Conservation (phyloP, 1,140 invertebrate species). For the Dendroctonus valens region DNA sequence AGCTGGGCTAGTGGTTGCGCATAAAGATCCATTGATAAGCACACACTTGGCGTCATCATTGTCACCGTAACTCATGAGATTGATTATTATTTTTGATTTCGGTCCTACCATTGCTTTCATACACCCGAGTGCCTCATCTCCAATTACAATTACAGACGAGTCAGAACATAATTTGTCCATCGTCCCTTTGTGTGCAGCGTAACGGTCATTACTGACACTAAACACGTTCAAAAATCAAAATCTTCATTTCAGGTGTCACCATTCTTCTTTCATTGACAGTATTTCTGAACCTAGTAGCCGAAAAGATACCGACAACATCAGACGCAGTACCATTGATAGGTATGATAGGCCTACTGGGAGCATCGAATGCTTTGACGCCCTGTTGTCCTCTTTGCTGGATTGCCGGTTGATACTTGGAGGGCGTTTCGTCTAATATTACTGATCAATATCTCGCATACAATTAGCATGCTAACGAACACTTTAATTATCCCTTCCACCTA, state of each 20-base stretch:
- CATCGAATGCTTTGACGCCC: slow-evolving; percentile 50
- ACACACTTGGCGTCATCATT: slow-evolving; percentile 20
- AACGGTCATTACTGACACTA: slow-evolving; percentile 10
- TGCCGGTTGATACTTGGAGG: slow-evolving; percentile 56
- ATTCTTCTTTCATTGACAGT: slow-evolving; percentile 98
- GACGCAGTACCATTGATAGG: slow-evolving; percentile 76
- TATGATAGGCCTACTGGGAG: slow-evolving; percentile 35
- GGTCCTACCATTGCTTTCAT: no score
- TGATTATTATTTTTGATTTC: no score
- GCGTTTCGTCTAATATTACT: slow-evolving; percentile 17
- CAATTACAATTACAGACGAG: not conserved
- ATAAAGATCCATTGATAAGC: not conserved
- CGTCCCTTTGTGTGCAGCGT: slow-evolving; percentile 2
- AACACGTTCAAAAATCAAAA: slow-evolving; percentile 45
- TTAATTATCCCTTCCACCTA: not conserved
- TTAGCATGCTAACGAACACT: slow-evolving; percentile 16
- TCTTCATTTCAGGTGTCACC: slow-evolving; percentile 82
- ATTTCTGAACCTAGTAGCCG: slow-evolving; percentile 92
- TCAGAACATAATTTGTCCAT: not conserved
- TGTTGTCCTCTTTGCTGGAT: slow-evolving; percentile 47
- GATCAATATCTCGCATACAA: slow-evolving; percentile 1
- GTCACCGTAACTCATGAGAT: not conserved
- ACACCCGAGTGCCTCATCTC: not conserved
- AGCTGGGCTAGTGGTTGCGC: slow-evolving; percentile 1
- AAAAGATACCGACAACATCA: slow-evolving; percentile 89